Evolutionary conservation across 1,140 invertebrate species (phyloP).

Genomic region (Pseudoatta argentina): DNA sequence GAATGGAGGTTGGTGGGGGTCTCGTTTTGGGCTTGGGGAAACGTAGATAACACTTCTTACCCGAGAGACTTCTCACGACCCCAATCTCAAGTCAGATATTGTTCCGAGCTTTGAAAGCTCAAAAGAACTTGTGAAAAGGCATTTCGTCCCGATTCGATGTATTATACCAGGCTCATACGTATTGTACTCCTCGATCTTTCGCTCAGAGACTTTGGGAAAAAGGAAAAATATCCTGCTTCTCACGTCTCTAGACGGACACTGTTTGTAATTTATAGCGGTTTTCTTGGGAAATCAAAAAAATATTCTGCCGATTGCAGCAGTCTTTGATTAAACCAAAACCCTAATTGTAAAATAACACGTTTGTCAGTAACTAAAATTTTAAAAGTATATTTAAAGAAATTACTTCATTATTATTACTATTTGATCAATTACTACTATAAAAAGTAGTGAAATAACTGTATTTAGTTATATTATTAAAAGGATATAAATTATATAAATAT

Average conservation of each 20-base stretch:
- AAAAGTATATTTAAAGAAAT: background rate
- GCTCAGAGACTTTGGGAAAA: conserved; percentile 59
- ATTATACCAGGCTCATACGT: conserved; percentile 80
- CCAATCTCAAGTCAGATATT: conserved; percentile 84
- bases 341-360: background rate
- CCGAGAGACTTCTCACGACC: conserved; percentile 80
- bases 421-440: background rate
- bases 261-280: conserved; percentile 73
- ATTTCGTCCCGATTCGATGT: conserved; percentile 81
- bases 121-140: conserved; percentile 82
- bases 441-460: background rate
- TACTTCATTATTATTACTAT: background rate
- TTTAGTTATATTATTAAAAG: background rate
- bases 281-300: conserved; percentile 46
- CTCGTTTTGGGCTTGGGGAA: conserved; percentile 79
- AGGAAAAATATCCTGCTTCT: conserved; percentile 68
- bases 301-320: background rate
- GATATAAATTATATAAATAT: background rate
- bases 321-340: background rate
- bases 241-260: conserved; percentile 52
- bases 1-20: conserved; percentile 72
- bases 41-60: conserved; percentile 83
- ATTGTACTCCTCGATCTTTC: conserved; percentile 75
- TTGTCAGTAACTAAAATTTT: background rate
- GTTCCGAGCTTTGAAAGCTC: conserved; percentile 83